A percentile compares a stretch with the other conserved stretches of the same genome.
phyloP scores from a whole-genome alignment of 2,797 vertebrate genomes.

The Pseudomugil gertrudae region DNA sequence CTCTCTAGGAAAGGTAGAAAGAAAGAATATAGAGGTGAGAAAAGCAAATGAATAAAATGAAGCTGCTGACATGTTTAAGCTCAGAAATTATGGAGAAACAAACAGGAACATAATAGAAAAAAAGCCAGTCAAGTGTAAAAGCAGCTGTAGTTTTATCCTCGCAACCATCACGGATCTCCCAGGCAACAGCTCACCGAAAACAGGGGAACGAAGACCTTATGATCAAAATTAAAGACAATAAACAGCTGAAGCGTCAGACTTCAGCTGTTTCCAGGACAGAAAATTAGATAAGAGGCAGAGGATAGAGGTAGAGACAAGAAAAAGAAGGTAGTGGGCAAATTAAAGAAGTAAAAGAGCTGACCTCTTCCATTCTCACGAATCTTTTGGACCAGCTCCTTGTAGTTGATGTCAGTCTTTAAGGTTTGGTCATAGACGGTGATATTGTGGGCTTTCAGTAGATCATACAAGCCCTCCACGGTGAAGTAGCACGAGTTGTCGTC shows the following conservation, averaged over 20 bases:
- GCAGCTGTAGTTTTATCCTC: background rate
- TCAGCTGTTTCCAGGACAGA: background rate
- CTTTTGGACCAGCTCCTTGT: slow-evolving; percentile 76
- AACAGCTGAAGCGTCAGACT: background rate
- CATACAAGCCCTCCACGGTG: slow-evolving; percentile 85
- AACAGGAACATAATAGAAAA: no score
- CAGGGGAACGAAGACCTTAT: background rate
- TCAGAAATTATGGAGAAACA: no score
- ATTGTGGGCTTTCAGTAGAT: slow-evolving; percentile 74
- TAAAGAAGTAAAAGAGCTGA: slow-evolving; percentile 10
- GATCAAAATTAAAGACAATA: slow-evolving; percentile 2
- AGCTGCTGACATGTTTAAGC: background rate
- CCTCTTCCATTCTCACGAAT: slow-evolving; percentile 81
- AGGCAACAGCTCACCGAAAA: background rate
- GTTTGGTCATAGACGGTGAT: slow-evolving; percentile 73
- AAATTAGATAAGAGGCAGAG: background rate
- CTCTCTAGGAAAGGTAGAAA: background rate
- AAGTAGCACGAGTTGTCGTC: slow-evolving; percentile 87
- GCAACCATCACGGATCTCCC: background rate
- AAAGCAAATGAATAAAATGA: background rate
- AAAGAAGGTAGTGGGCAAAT: background rate
- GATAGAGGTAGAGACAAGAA: no score
- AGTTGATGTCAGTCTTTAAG: slow-evolving; percentile 74
- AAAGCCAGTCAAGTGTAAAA: background rate
- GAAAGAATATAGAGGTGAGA: background rate